phyloP scores from a whole-genome alignment of 2,888 invertebrate species.

The Lissonota sp. region DNA sequence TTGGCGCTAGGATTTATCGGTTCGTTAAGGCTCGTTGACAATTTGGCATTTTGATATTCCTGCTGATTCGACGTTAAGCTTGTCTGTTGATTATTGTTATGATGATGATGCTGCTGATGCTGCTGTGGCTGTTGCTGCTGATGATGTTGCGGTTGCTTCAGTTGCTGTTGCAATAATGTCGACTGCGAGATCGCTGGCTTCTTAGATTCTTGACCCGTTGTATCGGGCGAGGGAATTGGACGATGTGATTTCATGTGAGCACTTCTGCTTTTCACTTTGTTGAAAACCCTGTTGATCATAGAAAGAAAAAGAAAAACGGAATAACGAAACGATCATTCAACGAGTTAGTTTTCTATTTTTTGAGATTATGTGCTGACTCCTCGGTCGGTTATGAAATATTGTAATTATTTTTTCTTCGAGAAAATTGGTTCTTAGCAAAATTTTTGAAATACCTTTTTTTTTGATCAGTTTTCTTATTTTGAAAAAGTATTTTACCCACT shows the following conservation, averaged over 20 bases:
- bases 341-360: constrained; percentile 16
- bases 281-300: constrained; percentile 92
- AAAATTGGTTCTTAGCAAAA: too few species aligned
- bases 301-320: constrained; percentile 80
- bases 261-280: constrained; percentile 99
- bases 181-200: constrained; percentile 74
- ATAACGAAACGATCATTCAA: constrained; percentile 21
- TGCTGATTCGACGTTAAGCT: constrained; percentile 68
- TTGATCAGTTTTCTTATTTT: not conserved
- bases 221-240: constrained; percentile 89
- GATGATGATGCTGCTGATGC: constrained; percentile 53
- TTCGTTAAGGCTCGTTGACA: constrained; percentile 71
- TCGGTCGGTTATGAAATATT: too few species aligned
- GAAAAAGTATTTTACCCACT: too few species aligned
- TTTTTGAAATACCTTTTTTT: not conserved
- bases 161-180: constrained; percentile 56
- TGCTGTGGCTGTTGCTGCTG: constrained; percentile 61
- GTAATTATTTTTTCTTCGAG: too few species aligned
- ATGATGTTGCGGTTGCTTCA: constrained; percentile 66
- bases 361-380: not conserved
- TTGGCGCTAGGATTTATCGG: constrained; percentile 74
- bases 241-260: constrained; percentile 99
- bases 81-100: constrained; percentile 69
- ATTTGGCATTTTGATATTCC: constrained; percentile 74
- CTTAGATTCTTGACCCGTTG: constrained; percentile 90